A percentile compares a stretch with the other conserved stretches of the same genome.
These are phyloP conservation scores for Coreoperca whiteheadi DNA, from an alignment of 2,113 vertebrate genomes.

Conservation along the genomic window DNA sequence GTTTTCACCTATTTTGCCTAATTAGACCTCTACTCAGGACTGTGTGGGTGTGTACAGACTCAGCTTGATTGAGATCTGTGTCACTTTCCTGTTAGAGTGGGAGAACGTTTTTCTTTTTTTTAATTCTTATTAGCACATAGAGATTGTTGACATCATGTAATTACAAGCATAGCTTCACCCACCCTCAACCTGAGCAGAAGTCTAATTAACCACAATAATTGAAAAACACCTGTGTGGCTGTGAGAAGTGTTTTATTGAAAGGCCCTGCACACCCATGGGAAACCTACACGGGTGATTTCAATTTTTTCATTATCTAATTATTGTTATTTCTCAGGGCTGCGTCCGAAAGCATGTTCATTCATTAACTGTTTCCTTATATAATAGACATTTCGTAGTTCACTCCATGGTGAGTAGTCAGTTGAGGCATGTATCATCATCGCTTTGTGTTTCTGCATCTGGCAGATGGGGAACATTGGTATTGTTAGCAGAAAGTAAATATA, in stretches of 20 bases:
- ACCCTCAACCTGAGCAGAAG: neutral
- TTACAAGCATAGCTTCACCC: neutral
- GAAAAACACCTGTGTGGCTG: conserved; percentile 1
- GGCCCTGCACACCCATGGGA: neutral
- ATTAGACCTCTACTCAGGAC: neutral
- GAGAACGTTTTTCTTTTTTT: neutral
- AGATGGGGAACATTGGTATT: neutral
- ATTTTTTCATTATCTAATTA: neutral
- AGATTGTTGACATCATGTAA: neutral
- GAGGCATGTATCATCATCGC: no score
- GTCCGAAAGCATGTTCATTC: neutral
- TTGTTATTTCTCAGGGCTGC: neutral
- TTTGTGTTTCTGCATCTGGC: neutral
- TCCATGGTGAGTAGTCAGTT: no score
- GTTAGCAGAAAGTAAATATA: neutral
- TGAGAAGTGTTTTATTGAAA: neutral
- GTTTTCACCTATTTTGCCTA: neutral
- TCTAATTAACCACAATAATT: neutral
- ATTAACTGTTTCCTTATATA: no score
- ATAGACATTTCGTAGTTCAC: no score
- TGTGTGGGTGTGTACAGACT: neutral
- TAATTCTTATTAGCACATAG: neutral
- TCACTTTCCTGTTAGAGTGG: neutral
- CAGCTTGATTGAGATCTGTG: neutral
- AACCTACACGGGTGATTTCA: neutral